Conservation (phyloP, 2,888 invertebrate species). For the Helobdella robusta region DNA sequence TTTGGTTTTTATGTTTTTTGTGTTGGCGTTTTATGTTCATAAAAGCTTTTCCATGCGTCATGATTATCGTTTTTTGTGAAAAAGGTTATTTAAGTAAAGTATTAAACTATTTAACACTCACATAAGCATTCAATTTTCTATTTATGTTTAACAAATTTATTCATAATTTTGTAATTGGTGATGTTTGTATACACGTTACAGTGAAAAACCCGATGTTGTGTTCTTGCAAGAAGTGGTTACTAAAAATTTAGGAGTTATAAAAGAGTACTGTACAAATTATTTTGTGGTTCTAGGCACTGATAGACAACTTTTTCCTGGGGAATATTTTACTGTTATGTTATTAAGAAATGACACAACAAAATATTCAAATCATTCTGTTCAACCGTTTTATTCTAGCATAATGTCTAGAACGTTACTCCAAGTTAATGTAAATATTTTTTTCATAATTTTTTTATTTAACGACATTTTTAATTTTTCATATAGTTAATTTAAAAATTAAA, state of each 20-base stretch:
- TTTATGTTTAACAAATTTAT: too few relatives aligned
- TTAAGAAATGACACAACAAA: slow-evolving; percentile 48
- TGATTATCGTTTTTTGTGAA: neutral
- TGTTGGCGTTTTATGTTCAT: too few relatives aligned
- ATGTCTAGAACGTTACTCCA: slow-evolving; percentile 55
- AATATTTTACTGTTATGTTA: slow-evolving; percentile 52
- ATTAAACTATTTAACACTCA: neutral
- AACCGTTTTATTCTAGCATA: slow-evolving; percentile 49
- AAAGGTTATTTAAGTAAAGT: neutral
- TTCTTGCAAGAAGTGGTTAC: slow-evolving; percentile 57
- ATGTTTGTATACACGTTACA: slow-evolving; percentile 43
- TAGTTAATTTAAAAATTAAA: too few relatives aligned
- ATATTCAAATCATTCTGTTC: slow-evolving; percentile 49
- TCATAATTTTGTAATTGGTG: too few relatives aligned
- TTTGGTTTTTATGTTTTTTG: too few relatives aligned
- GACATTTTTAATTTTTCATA: neutral
- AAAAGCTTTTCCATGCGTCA: too few relatives aligned
- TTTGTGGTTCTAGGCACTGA: slow-evolving; percentile 31
- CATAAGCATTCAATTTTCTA: neutral
- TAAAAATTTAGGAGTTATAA: slow-evolving; percentile 49
- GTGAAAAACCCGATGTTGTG: slow-evolving; percentile 55
- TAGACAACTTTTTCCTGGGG: slow-evolving; percentile 25
- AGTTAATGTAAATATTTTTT: slow-evolving; percentile 48
- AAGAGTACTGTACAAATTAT: slow-evolving; percentile 40
- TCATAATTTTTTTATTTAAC: neutral